Evolutionary conservation across 2,113 vertebrate species (phyloP).

Genomic region (Crypturellus undulatus): DNA sequence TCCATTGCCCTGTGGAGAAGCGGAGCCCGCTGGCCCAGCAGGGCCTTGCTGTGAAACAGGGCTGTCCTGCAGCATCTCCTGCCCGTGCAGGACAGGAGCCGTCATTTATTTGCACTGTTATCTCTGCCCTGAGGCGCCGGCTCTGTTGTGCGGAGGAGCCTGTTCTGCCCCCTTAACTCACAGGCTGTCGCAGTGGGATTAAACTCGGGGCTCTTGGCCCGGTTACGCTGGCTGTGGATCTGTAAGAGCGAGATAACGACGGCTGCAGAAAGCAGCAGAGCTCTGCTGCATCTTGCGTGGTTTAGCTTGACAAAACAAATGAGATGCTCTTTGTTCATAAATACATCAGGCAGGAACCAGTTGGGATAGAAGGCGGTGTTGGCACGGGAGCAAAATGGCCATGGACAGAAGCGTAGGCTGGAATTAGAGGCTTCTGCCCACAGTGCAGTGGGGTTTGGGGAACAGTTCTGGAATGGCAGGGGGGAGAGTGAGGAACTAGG

Average conservation of each 20-base stretch:
- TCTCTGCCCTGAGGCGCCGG: neutral
- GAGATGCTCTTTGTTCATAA: neutral
- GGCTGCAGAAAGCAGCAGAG: neutral
- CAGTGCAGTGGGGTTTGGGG: neutral
- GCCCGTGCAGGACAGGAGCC: neutral
- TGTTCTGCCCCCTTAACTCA: neutral
- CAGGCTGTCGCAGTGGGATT: neutral
- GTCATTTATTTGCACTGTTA: neutral
- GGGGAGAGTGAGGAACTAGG: neutral
- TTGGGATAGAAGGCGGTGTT: neutral
- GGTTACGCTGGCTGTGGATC: neutral
- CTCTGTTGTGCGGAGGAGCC: fast-evolving
- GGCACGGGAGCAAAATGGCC: neutral
- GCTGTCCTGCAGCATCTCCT: neutral
- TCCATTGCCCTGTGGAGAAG: neutral
- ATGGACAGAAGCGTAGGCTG: neutral
- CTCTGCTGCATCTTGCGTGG: neutral
- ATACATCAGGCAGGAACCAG: neutral
- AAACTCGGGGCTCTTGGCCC: fast-evolving
- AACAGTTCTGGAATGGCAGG: neutral
- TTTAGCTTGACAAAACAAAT: neutral
- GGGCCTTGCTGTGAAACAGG: neutral
- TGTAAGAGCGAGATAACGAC: neutral
- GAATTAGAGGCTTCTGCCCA: neutral
- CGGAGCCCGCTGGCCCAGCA: fast-evolving